These are phyloP conservation scores for Oreohelix idahoensis DNA, from an alignment of 1,140 invertebrate genomes.

Conservation along the genomic window DNA sequence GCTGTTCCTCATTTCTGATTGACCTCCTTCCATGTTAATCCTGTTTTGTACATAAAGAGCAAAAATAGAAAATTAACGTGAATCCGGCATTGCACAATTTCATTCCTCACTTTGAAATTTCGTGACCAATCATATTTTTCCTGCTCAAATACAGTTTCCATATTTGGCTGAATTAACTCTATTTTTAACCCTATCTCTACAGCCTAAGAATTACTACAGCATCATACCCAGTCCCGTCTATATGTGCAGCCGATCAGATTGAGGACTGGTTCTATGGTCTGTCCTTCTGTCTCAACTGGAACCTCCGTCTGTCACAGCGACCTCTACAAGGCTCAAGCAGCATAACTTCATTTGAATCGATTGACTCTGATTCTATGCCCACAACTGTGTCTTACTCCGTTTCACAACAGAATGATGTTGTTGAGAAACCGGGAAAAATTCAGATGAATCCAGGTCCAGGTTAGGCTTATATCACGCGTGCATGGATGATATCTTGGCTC, in stretches of 20 bases:
- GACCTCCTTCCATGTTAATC: too few species aligned
- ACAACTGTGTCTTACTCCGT: neutral
- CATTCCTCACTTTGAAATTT: too few species aligned
- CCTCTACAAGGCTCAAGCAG: constrained; percentile 81
- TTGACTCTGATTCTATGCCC: constrained; percentile 28
- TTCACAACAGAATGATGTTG: neutral
- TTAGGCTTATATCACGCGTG: neutral
- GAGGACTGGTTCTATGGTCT: constrained; percentile 93
- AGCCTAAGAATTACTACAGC: constrained; percentile 95
- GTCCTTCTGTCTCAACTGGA: constrained; percentile 97
- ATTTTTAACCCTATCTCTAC: too few species aligned
- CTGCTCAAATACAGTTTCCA: too few species aligned
- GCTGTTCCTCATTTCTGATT: too few species aligned
- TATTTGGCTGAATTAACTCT: too few species aligned
- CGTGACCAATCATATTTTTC: too few species aligned
- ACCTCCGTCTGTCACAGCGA: constrained; percentile 94
- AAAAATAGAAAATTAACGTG: too few species aligned
- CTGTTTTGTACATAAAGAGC: too few species aligned
- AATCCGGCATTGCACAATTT: too few species aligned
- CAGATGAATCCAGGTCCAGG: neutral
- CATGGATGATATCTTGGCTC: neutral
- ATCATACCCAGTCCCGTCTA: constrained; percentile 96
- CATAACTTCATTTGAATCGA: constrained; percentile 44
- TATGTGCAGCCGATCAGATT: constrained; percentile 95
- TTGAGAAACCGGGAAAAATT: neutral